These are phyloP conservation scores for Carabus problematicus DNA, from an alignment of 2,888 invertebrate species.

Conservation along the genomic window DNA sequence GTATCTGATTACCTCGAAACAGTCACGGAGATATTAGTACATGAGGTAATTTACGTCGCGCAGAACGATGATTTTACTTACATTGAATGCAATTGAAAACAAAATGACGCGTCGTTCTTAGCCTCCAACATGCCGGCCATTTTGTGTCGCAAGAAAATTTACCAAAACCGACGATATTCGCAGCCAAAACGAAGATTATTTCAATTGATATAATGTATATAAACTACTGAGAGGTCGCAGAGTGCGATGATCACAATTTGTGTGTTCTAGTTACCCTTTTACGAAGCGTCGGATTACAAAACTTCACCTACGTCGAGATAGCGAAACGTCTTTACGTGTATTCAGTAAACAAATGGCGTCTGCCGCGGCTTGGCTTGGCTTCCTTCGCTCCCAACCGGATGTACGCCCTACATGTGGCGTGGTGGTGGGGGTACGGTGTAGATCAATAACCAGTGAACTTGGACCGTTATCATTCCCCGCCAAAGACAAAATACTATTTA, in stretches of 20 bases:
- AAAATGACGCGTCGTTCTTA: constrained; percentile 43
- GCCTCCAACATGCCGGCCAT: constrained; percentile 43
- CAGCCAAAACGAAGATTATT: constrained; percentile 57
- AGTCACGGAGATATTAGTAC: constrained; percentile 10
- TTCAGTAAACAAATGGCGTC: constrained; percentile 33
- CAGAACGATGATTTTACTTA: constrained; percentile 40
- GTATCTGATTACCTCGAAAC: constrained; percentile 14
- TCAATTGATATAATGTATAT: constrained; percentile 45
- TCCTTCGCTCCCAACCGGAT: constrained; percentile 7
- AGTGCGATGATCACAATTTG: constrained; percentile 57
- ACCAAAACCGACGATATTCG: constrained; percentile 56
- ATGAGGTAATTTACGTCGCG: constrained; percentile 38
- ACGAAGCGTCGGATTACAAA: constrained; percentile 52
- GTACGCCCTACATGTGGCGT: too few relatives aligned
- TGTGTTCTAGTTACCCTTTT: constrained; percentile 60
- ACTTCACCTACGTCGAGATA: constrained; percentile 36
- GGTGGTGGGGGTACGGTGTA: constrained; percentile 15
- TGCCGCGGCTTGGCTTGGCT: too few relatives aligned
- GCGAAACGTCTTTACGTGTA: constrained; percentile 25
- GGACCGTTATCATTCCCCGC: too few relatives aligned
- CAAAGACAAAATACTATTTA: too few relatives aligned
- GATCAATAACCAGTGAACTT: constrained; percentile 25
- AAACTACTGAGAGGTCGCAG: constrained; percentile 51
- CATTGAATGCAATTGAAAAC: constrained; percentile 35
- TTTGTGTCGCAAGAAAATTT: constrained; percentile 41